A percentile compares a stretch with the other conserved stretches of the same genome.
Conservation (phyloP, 2,888 invertebrate species). For the Hemicrepidius hirtus region DNA sequence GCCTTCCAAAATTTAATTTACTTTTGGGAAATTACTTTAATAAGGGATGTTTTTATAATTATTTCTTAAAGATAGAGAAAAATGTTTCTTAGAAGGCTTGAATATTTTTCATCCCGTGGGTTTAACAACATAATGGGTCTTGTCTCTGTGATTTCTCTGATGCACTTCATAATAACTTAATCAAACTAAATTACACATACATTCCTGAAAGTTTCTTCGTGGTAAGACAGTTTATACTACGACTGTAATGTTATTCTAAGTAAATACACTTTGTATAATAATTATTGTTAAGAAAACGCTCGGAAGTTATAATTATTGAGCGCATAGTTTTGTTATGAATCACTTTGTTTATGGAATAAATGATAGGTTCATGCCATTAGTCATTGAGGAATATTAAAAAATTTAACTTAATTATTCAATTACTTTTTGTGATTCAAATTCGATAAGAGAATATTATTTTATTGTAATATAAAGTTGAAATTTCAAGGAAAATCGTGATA, state of each 20-base stretch:
- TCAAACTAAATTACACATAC: conserved; percentile 10
- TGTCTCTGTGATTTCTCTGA: conserved; percentile 20
- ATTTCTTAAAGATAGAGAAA: background rate
- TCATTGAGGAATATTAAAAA: no score
- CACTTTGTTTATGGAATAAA: conserved; percentile 22
- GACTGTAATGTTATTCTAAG: conserved; percentile 6
- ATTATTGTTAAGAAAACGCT: background rate
- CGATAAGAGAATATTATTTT: background rate
- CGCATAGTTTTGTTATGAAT: conserved; percentile 11
- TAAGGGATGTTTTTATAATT: no score
- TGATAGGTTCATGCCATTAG: background rate
- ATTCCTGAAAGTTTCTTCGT: background rate
- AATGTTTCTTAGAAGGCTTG: background rate
- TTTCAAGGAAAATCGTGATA: conserved; percentile 13
- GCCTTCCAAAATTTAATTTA: no score
- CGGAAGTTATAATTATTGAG: background rate
- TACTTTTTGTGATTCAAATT: no score
- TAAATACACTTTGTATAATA: background rate
- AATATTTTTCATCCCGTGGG: background rate
- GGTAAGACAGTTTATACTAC: background rate
- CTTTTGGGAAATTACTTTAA: no score
- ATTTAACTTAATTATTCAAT: no score
- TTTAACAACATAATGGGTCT: conserved; percentile 3
- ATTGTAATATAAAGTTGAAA: background rate
- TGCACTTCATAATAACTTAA: conserved; percentile 20